These are phyloP conservation scores for Electrona antarctica DNA, from an alignment of 2,113 vertebrate species.

Conservation along the genomic window DNA sequence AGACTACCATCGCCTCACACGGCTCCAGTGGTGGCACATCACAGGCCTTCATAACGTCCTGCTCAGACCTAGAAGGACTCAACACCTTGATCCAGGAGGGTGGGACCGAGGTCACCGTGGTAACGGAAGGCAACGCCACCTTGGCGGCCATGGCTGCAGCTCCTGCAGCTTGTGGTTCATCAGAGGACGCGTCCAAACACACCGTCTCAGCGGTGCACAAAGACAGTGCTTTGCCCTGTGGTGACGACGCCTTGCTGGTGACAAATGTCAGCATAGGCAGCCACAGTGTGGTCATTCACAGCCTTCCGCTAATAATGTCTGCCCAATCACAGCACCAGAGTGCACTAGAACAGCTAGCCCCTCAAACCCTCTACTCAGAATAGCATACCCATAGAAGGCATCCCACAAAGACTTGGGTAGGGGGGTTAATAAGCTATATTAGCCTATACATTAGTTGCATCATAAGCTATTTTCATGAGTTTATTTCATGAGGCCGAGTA, in stretches of 20 bases:
- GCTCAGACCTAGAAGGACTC: conserved; percentile 91
- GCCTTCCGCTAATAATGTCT: conserved; percentile 72
- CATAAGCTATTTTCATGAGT: conserved; percentile 45
- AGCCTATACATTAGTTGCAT: conserved; percentile 20
- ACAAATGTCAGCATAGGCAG: conserved; percentile 66
- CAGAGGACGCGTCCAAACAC: conserved; percentile 78
- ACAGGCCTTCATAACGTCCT: conserved; percentile 86
- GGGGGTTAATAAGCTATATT: background rate
- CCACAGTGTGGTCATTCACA: conserved; percentile 75
- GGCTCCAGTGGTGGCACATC: conserved; percentile 56
- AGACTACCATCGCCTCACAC: conserved; percentile 67
- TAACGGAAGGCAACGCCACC: conserved; percentile 81
- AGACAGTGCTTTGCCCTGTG: conserved; percentile 35
- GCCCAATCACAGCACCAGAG: conserved; percentile 51
- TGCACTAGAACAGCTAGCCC: conserved; percentile 61
- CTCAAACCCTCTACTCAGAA: conserved; percentile 72
- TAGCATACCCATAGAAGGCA: conserved; percentile 59
- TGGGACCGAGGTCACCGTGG: conserved; percentile 87
- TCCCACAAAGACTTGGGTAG: conserved; percentile 12
- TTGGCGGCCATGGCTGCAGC: conserved; percentile 36
- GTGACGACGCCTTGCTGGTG: conserved; percentile 56
- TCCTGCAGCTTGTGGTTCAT: conserved; percentile 42
- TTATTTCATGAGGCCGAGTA: background rate
- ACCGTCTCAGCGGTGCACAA: background rate
- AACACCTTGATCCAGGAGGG: conserved; percentile 92